phyloP scores from a whole-genome alignment of 2,888 invertebrate species.

The Luperina nickerlii region DNA sequence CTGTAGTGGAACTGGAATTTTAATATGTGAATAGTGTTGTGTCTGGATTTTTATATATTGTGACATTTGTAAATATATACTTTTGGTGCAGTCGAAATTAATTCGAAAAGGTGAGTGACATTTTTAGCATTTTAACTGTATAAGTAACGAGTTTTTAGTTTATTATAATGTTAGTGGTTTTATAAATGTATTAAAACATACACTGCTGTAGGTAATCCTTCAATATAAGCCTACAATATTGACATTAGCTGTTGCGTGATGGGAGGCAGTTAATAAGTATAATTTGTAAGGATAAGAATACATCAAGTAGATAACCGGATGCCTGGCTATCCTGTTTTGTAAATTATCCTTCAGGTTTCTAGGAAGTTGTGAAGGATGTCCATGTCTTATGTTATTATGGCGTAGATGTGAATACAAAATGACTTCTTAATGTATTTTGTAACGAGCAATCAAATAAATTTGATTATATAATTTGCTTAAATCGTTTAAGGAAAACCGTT shows the following conservation, averaged over 20 bases:
- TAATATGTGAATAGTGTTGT: conserved; percentile 69
- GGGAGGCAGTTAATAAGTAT: conserved; percentile 57
- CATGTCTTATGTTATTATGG: conserved; percentile 39
- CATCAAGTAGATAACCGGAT: conserved; percentile 66
- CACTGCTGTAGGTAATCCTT: conserved; percentile 41
- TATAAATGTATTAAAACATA: background rate
- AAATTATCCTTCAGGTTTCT: conserved; percentile 73
- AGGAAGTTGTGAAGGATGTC: conserved; percentile 70
- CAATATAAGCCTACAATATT: conserved; percentile 32
- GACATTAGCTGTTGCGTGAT: conserved; percentile 60
- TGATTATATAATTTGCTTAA: conserved; percentile 15
- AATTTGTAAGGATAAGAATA: conserved; percentile 64
- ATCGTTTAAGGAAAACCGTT: conserved; percentile 12
- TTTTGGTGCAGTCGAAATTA: conserved; percentile 59
- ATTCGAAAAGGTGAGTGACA: conserved; percentile 67
- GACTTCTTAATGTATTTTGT: conserved; percentile 10
- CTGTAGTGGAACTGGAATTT: conserved; percentile 60
- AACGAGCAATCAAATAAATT: conserved; percentile 2
- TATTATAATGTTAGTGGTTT: conserved; percentile 26
- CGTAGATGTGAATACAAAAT: conserved; percentile 24
- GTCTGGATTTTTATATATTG: conserved; percentile 64
- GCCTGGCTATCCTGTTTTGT: conserved; percentile 68
- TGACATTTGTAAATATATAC: conserved; percentile 64
- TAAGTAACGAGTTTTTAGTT: conserved; percentile 28
- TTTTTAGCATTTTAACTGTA: conserved; percentile 44